Evolutionary conservation across 2,797 vertebrate species (phyloP), one percentile per base, ranked within the genome.

Genomic region (Spondyliosoma cantharus): DNA sequence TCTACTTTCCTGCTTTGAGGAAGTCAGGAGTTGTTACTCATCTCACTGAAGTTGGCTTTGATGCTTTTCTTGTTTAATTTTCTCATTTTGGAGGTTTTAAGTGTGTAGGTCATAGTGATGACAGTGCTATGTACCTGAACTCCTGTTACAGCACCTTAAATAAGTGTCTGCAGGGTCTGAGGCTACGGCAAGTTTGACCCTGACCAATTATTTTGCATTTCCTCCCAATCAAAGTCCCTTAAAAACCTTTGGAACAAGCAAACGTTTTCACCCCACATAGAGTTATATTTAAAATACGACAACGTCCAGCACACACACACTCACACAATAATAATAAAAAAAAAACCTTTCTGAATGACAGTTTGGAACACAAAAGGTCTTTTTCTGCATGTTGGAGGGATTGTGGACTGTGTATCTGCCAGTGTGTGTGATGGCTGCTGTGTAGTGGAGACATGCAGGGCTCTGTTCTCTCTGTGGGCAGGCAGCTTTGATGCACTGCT

Each of bases 401-500:
- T 74, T 87, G 81, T 86, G 86, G 82, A 76, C 76, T 83, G 86
- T 89, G 80, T 86, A 20, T 85, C 8, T 76, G 80, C 65, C 54
- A 64, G 89, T 81, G 87, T 90, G 90, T 88, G 85, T 91, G 93
- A 91, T 84, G 89, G 91, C 88, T 86, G 89, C 93, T 92, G 91
- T 91, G 91, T 91, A 71, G 84, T 78, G 86, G 87, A 91, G 85
- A 89, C 90, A 91, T 81, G 85, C 86, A 74, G 90, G 83, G 87
- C 92, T 91, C 93, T 94, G 91, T 93, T 92, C 92, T 94, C 91
- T 94, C 92, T 93, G 91, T 93, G 92, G 92, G 94, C 91, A 87
- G 90, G 90, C 92, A 71, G 92, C 94, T 95, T 95, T 96, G 94
- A 96, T 95, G 94, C 94, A 89, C 93, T 93, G 91, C 91, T 89